phyloP scores from a whole-genome alignment of 2,797 vertebrate species.

The Sebastiscus tertius region DNA sequence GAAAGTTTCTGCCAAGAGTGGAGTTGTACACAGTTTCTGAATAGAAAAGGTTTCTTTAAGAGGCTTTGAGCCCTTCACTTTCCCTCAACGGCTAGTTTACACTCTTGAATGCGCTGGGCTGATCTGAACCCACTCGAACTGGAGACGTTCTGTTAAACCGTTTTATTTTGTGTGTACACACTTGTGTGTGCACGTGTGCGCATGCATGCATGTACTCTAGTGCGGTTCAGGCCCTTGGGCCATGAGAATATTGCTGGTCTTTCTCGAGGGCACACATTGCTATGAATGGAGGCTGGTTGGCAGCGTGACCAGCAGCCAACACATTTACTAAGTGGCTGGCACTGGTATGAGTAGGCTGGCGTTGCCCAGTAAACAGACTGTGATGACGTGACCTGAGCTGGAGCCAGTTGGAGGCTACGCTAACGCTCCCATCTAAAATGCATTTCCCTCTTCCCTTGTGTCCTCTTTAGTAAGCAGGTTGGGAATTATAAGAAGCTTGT shows the following conservation, averaged over 20 bases:
- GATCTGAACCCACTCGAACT: conserved; percentile 70
- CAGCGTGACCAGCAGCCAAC: conserved; percentile 73
- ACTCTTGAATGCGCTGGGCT: conserved; percentile 71
- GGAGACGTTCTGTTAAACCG: conserved; percentile 60
- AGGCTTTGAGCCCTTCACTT: conserved; percentile 67
- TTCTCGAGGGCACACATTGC: conserved; percentile 73
- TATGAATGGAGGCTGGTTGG: conserved; percentile 76
- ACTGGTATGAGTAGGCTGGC: conserved; percentile 52
- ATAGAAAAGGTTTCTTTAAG: conserved; percentile 66
- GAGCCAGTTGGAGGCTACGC: conserved; percentile 56
- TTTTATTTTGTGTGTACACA: conserved; percentile 63
- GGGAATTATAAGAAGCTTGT: conserved; percentile 25
- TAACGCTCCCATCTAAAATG: conserved; percentile 41
- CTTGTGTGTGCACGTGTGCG: conserved; percentile 23
- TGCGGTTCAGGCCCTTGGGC: conserved; percentile 56
- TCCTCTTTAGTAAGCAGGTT: conserved; percentile 32
- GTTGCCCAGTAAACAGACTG: conserved; percentile 67
- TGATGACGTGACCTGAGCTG: conserved; percentile 62
- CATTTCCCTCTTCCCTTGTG: conserved; percentile 25
- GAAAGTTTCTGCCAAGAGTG: conserved; percentile 42
- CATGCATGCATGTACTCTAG: conserved; percentile 40
- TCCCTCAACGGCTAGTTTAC: conserved; percentile 72
- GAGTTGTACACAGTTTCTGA: conserved; percentile 60
- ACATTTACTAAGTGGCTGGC: conserved; percentile 82
- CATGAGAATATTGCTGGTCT: conserved; percentile 74